A percentile compares a stretch with the other conserved stretches of the same genome.
Conservation (phyloP, 2,888 invertebrate species). For the Stenodera caucasica region DNA sequence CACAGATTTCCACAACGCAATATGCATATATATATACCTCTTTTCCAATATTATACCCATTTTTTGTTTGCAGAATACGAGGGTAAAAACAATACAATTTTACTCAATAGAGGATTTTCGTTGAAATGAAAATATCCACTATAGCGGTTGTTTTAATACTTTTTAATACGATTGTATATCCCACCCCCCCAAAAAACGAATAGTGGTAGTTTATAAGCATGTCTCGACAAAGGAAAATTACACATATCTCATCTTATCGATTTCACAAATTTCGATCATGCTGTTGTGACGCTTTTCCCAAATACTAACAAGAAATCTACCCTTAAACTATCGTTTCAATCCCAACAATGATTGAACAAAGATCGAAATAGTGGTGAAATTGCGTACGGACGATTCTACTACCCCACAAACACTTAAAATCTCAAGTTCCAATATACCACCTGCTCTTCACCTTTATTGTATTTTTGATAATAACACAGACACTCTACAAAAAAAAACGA, state of each 20-base stretch:
- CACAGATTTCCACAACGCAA: neutral
- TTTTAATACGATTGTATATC: too few relatives aligned
- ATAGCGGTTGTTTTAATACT: neutral
- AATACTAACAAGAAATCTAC: neutral
- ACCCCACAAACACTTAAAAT: neutral
- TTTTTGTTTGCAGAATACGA: neutral
- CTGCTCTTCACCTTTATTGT: conserved; percentile 1
- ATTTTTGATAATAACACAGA: neutral
- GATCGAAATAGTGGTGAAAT: neutral
- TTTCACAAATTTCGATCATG: too few relatives aligned
- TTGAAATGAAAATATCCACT: neutral
- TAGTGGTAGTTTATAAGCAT: neutral
- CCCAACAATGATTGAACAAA: neutral
- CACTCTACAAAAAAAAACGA: neutral
- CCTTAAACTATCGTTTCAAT: neutral
- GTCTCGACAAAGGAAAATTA: neutral
- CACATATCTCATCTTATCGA: neutral
- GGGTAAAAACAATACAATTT: neutral
- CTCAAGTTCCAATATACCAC: conserved; percentile 6
- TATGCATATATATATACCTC: neutral
- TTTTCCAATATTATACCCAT: neutral
- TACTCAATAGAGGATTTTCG: neutral
- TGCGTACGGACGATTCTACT: neutral
- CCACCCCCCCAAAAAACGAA: too few relatives aligned
- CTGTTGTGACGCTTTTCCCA: neutral